Base-by-base conservation (phyloP, 1,140 invertebrate genomes). In the Frieseomelitta varia region DNA sequence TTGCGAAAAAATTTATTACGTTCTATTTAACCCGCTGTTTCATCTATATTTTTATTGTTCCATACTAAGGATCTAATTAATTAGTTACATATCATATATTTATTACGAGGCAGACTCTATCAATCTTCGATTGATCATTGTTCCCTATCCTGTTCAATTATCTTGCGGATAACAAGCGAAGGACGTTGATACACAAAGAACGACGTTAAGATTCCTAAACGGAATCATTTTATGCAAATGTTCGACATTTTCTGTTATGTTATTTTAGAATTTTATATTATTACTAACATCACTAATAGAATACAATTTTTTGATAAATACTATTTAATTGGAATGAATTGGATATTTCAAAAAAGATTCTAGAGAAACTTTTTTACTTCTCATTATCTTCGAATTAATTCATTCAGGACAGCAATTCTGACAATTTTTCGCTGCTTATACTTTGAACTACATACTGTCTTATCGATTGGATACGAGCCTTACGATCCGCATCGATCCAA, bases 381-480 rank as follows among this genome's bases (percentile, higher is more conserved):
- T 2, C 14, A 8, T 81, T 74, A 81, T 81, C 56, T 63, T 30
- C 15, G 21, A 30, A n/a, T 77, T 78, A 34, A 77, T 79, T 79
- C 55, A 55, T 12, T 21, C 53, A 17, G 30, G 14, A 58, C 53
- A 56, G 30, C 15, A 55, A 63, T 55, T 53, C 55, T 12, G 14
- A 11, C 27, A 8, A 27, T 14, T 8, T n/a, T 63, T 24, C 17
- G 47, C n/a, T 80, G 27, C 56, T 74, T 85, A 75, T 68, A 85
- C 83, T 85, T 81, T 85, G 79, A 58, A 81, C 83, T 68, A 68
- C 30, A 21, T 68, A 67, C 10, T 27, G 21, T n/a, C 17, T 68
- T 8, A 19, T 56, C n/a, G 83, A 85, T 81, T 81, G 81, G 83
- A 75, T 81, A 74, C 3, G 0, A 34, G n/a, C 30, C 47, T 55